phyloP scores from a whole-genome alignment of 2,113 vertebrate genomes.

The Myanophis thanlyinensis region DNA sequence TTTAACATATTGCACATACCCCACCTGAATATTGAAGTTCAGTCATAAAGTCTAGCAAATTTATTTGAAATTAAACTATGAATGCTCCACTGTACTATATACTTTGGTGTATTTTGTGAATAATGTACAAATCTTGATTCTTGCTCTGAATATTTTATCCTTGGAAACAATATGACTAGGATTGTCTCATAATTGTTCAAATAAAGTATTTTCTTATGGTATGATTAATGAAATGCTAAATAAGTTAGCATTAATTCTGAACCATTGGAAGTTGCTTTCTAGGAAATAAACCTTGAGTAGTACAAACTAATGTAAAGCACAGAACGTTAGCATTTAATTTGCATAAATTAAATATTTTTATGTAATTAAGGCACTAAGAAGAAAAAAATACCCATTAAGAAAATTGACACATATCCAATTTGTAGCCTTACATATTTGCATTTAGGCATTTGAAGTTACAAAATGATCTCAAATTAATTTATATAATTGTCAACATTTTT shows the following conservation, averaged over 20 bases:
- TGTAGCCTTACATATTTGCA: background rate
- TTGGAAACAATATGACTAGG: background rate
- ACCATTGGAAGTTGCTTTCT: background rate
- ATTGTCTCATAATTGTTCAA: conserved; percentile 11
- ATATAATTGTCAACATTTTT: background rate
- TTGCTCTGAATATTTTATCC: background rate
- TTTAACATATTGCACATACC: background rate
- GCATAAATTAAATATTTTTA: background rate
- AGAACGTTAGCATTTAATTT: background rate
- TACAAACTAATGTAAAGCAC: background rate
- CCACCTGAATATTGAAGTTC: background rate
- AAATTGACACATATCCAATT: background rate
- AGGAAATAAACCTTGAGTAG: background rate
- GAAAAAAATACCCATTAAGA: background rate
- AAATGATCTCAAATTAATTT: background rate
- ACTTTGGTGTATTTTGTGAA: background rate
- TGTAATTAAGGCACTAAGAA: background rate
- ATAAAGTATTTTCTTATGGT: conserved; percentile 48
- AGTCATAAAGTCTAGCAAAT: background rate
- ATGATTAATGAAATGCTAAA: conserved; percentile 22
- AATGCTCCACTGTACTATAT: background rate
- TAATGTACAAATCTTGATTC: background rate
- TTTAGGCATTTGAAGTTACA: background rate
- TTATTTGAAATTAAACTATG: background rate
- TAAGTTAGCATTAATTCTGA: background rate